Base-by-base conservation (phyloP, 2,888 invertebrate species). In the Cephus spinipes region DNA sequence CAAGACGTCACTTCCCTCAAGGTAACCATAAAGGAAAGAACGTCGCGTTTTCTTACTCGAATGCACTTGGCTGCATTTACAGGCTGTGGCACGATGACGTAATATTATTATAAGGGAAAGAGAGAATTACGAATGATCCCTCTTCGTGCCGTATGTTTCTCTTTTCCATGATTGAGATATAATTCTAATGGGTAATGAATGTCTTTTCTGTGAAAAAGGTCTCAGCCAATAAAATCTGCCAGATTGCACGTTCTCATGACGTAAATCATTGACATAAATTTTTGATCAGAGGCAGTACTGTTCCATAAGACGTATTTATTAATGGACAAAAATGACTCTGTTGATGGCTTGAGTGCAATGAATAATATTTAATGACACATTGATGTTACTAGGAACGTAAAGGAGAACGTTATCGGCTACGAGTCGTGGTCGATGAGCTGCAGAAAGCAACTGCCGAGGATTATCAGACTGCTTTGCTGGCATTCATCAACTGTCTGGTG, bases 401-500 rank as follows among this genome's bases (percentile, higher is more conserved):
- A 92, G 94, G 94, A 87, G 97, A 97, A 92, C 94, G 98, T 81
- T 98, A 98, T 93, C 95, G 98, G 81, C 95, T 98, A 89, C 96
- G 94, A 90, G 94, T 98, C 87, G 95, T 98, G 84, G 96, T 98
- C 79, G 95, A 96, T 85, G 98, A 99, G 92, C 93, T 99, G 89
- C 95, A 96, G 90, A 94, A 95, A 86, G 96, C 98, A 68, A 93
- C 95, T 76, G 94, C 95, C 81, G 94, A 96, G 77, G 97, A 98
- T 92, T 98, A 98, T 93, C 96, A 97, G 93, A 97, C 97, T 15
- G 96, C 98, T 11, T 93, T 99, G 85, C 94, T 98, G 89, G 98
- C 98, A 78, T 98, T 99, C 93, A 95, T 98, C 92, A 99, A 99
- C 93, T 98, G 98, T 91, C 95, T 98, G 91, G 97, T 99, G 92